phyloP scores from a whole-genome alignment of 2,797 vertebrate species.

The Anniella stebbinsi region DNA sequence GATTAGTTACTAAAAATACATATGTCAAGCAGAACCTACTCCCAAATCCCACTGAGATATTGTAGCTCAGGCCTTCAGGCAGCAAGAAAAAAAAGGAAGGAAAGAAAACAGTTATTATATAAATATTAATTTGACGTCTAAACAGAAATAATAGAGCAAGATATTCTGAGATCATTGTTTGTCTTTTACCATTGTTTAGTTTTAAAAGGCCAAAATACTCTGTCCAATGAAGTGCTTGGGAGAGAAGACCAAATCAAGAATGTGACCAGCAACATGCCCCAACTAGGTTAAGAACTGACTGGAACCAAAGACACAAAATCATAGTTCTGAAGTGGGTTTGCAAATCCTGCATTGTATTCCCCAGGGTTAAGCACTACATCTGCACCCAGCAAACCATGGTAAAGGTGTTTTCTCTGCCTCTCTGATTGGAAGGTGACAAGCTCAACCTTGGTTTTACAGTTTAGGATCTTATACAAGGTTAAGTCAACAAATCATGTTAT shows the following conservation, averaged over 20 bases:
- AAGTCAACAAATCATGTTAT: not conserved
- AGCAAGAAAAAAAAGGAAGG: slow-evolving; percentile 79
- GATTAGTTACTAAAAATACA: slow-evolving; percentile 76
- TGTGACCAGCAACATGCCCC: not conserved
- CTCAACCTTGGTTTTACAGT: not conserved
- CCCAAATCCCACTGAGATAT: slow-evolving; percentile 94
- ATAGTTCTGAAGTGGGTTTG: not conserved
- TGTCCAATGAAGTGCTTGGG: slow-evolving; percentile 42
- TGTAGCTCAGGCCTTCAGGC: slow-evolving; percentile 96
- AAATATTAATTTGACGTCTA: slow-evolving; percentile 59
- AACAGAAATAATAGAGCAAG: slow-evolving; percentile 44
- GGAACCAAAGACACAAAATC: not conserved
- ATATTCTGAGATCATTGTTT: slow-evolving; percentile 37
- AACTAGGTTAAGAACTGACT: not conserved
- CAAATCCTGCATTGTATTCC: not conserved
- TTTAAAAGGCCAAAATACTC: slow-evolving; percentile 56
- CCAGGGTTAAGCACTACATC: not conserved
- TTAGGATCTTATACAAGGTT: not conserved
- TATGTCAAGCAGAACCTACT: slow-evolving; percentile 90
- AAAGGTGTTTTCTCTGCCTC: not conserved
- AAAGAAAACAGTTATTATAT: slow-evolving; percentile 79
- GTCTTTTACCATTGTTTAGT: slow-evolving; percentile 53
- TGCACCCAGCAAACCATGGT: not conserved
- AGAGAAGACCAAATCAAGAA: not conserved
- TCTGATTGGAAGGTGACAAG: not conserved